Percentiles rank a stretch among this genome's conserved stretches.
These are phyloP conservation scores for Lamprotornis superbus DNA, from an alignment of 2,113 vertebrate species.

Conservation along the genomic window DNA sequence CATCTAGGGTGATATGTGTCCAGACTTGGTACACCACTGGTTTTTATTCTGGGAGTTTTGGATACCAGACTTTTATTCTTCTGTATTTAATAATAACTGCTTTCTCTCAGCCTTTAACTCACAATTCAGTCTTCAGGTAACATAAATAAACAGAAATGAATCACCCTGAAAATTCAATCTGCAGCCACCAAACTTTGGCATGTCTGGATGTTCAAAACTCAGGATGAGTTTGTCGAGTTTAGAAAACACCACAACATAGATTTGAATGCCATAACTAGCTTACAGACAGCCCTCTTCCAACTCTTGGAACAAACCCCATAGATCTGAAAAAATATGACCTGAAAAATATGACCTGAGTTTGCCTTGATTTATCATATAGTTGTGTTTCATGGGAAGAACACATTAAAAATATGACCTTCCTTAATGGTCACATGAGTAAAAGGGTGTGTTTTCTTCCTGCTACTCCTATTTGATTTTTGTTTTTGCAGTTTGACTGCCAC, in stretches of 20 bases:
- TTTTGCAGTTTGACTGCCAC: slow-evolving; percentile 91
- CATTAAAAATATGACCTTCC: not conserved
- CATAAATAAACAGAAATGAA: not conserved
- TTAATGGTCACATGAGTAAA: not conserved
- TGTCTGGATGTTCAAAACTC: not conserved
- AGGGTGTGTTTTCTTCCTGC: not conserved
- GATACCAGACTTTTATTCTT: not conserved
- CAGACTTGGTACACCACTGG: not conserved
- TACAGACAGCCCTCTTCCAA: not conserved
- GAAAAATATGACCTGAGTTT: not conserved
- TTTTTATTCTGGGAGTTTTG: not conserved
- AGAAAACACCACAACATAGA: not conserved
- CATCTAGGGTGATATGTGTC: not conserved
- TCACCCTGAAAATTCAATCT: not conserved
- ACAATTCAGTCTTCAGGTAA: not conserved
- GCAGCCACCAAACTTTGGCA: not conserved
- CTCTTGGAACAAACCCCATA: not conserved
- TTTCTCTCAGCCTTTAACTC: not conserved
- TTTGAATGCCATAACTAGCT: not conserved
- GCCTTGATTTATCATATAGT: not conserved
- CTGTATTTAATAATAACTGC: not conserved
- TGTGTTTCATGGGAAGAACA: not conserved
- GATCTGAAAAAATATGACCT: not conserved
- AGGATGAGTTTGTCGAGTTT: not conserved
- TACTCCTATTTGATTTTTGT: not conserved